These are phyloP conservation scores for Tiaroga cobitis DNA, from an alignment of 2,797 vertebrate species.

Conservation along the genomic window DNA sequence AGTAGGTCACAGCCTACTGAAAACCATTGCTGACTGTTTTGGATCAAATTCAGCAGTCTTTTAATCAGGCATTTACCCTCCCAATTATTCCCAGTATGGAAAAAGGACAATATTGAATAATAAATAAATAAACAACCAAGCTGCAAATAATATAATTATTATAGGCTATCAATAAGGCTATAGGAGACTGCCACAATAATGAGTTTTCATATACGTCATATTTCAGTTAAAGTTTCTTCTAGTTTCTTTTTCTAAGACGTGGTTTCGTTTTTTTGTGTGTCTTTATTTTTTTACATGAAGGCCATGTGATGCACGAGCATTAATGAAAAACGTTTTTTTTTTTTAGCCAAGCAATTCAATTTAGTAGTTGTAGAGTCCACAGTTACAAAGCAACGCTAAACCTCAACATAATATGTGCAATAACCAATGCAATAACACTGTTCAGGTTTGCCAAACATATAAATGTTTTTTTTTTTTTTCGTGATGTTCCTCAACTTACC, in stretches of 20 bases:
- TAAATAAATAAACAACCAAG: not conserved
- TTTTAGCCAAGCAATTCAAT: not conserved
- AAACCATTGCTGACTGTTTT: not conserved
- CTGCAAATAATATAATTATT: not conserved
- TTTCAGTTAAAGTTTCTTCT: not conserved
- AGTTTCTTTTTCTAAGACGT: conserved; percentile 7
- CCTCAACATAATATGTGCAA: not conserved
- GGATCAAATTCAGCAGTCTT: not conserved
- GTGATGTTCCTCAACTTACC: not conserved
- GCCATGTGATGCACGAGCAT: not conserved
- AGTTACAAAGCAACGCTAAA: not conserved
- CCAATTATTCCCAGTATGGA: not conserved
- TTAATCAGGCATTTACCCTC: not conserved
- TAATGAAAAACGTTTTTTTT: not conserved
- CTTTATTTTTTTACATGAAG: not conserved
- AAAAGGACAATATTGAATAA: not conserved
- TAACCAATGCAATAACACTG: not conserved
- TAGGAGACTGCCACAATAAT: not conserved
- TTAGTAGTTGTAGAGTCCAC: not conserved
- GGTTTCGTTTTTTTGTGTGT: not conserved
- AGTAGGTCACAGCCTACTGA: not conserved
- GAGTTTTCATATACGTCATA: not conserved
- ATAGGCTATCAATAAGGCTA: not conserved
- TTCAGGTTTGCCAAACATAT: not conserved
- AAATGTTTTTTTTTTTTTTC: not conserved